Evolutionary conservation across 2,888 invertebrate species (phyloP), one percentile per base, ranked within the genome.

Genomic region (Marasmarcha lunaedactyla): DNA sequence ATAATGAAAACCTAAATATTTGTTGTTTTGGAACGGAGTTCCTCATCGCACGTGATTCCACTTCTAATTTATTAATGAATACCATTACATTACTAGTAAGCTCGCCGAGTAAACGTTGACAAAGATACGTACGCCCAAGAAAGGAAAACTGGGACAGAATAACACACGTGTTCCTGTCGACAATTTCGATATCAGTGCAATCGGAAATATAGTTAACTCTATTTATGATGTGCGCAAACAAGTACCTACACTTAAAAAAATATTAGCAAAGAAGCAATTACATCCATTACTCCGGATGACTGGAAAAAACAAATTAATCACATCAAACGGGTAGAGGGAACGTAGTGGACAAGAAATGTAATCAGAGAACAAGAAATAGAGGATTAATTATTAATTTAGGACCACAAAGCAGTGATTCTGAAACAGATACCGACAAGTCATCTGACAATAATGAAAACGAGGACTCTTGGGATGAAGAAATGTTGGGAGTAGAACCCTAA

Each of bases 311-410:
- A 37, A 35, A 4, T 37, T 15, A 39, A 33, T 14, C 37, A 37
- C 35, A 39, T 43, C 10, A 42, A 43, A 36, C 41, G 26, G 30
- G 36, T 42, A 15, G 42, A 44, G 36, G 35, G 39, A 33, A 26
- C 15, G 20, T n/a, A 20, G 4, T 20, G 7, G 20, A 20, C 20
- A 20, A 20, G 20, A 20, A 20, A 20, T 20, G 20, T 20, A 20
- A 5, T 20, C 20, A 20, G 20, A 20, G 3, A 20, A 20, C 20
- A 20, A 20, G 20, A 20, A 20, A 20, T 20, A 20, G 7, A 20
- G 20, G 7, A 20, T 20, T 20, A 5, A 20, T 5, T 20, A 20
- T 5, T 5, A 20, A 20, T 20, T 20, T 20, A 20, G 20, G 20
- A 20, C 20, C 20, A 20, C 4, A 20, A 20, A 20, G 14, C 13